Evolutionary conservation across 2,797 vertebrate genomes (phyloP), one percentile per base, ranked within the genome.

Genomic region (Hybognathus amarus): DNA sequence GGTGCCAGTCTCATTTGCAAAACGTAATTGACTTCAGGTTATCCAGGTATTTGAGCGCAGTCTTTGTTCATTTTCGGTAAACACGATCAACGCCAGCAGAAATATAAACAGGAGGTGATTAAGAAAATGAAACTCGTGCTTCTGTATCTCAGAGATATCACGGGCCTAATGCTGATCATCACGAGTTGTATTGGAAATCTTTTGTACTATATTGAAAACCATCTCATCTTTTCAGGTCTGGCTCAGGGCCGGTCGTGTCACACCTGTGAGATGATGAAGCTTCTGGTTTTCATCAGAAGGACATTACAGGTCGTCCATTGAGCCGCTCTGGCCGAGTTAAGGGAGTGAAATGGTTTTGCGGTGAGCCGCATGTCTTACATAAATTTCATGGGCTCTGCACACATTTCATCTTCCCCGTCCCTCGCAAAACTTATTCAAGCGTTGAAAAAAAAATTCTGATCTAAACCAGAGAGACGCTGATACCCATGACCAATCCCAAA

Each of bases 401-500:
- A 92, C 87, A 92, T 93, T 83, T 87, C 84, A 82, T 61, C 84
- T 88, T 77, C 79, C 89, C 87, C 83, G 83, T 88, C 86, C 74
- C 36, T 73, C 63, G 81, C 77, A 83, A 90, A 90, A 86, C 91
- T 86, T 90, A 90, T 93, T 91, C 93, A 93, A 92, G 93, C 90
- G 83, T 88, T 89, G 85, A 9, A 90, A 92, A 93, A 92, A 93
- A 94, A 93, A 92, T 91, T 90, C 88, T 91, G 89, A 93, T 94
- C 90, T 92, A 91, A 93, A 92, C 87, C 68, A 87, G 88, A 84
- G 38, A 77, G 30, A 86, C 61, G 87, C 87, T 90, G 91, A 91
- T 92, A 92, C 87, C 92, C 70, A 36, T 90, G 91, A 92, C 92
- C 92, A 94, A 95, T 94, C 93, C 92, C 89, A 90, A 92, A 92